These are phyloP conservation scores for Oncorhynchus clarkii DNA, from an alignment of 2,113 vertebrate species.

Conservation along the genomic window DNA sequence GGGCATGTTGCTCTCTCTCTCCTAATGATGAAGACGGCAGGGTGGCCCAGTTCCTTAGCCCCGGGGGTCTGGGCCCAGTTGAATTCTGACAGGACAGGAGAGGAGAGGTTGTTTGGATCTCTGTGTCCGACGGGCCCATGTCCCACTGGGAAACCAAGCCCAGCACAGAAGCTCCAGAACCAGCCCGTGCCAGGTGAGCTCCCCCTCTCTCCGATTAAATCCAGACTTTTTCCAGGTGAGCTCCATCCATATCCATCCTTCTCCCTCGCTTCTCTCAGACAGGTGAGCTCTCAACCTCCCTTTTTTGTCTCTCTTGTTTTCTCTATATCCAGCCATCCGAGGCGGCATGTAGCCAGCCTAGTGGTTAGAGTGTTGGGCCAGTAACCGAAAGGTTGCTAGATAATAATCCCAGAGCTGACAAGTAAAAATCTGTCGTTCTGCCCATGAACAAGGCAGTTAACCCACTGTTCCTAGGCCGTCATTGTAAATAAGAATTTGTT, in stretches of 20 bases:
- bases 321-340: no score
- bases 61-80: conserved; percentile 68
- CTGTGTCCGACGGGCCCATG: conserved; percentile 23
- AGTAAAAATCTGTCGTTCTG: no score
- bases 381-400: no score
- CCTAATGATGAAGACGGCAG: conserved; percentile 13
- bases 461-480: no score
- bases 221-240: not conserved
- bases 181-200: not conserved
- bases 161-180: not conserved
- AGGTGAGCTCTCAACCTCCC: no score
- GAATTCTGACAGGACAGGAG: conserved; percentile 65
- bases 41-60: conserved; percentile 64
- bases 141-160: conserved; percentile 12
- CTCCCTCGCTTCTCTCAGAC: no score
- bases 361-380: no score
- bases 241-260: not conserved
- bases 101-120: conserved; percentile 29
- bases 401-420: no score
- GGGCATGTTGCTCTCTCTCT: conserved; percentile 15
- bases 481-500: no score
- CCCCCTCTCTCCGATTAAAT: not conserved
- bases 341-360: no score
- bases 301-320: no score
- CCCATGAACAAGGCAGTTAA: no score